phyloP scores from a whole-genome alignment of 1,140 invertebrate genomes.

The silkworm (Bombyx mori) region DNA sequence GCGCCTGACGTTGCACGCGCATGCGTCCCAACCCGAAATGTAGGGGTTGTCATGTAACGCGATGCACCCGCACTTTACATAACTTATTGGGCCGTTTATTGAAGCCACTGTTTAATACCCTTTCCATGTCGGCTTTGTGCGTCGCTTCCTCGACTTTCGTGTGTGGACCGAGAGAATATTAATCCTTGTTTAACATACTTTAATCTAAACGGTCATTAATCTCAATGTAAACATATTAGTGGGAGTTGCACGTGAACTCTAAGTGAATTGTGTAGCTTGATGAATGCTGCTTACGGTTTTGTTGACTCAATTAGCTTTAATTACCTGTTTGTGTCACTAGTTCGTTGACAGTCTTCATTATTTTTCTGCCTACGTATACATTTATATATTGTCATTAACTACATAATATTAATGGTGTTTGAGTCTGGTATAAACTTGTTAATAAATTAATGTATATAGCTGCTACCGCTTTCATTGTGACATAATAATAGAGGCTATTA shows the following conservation, averaged over 20 bases:
- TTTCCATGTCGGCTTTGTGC: slow-evolving; percentile 60
- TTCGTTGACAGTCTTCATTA: slow-evolving; percentile 10
- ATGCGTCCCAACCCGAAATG: slow-evolving; percentile 54
- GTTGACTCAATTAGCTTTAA: slow-evolving; percentile 6
- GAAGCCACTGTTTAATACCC: slow-evolving; percentile 63
- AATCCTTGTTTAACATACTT: slow-evolving; percentile 53
- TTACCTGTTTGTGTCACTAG: not conserved
- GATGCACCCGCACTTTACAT: slow-evolving; percentile 66
- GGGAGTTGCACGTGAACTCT: slow-evolving; percentile 11
- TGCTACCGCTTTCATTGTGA: too few relatives aligned
- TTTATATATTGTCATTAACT: too few relatives aligned
- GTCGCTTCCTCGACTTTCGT: slow-evolving; percentile 42
- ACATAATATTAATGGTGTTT: too few relatives aligned
- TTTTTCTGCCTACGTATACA: slow-evolving; percentile 4
- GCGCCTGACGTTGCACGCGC: slow-evolving; percentile 57
- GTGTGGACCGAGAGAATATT: slow-evolving; percentile 43
- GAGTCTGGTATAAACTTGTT: too few relatives aligned
- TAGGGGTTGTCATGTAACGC: slow-evolving; percentile 62
- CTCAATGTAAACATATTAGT: slow-evolving; percentile 27
- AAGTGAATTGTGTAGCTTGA: not conserved
- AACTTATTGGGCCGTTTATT: slow-evolving; percentile 67
- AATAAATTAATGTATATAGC: too few relatives aligned
- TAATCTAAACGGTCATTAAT: slow-evolving; percentile 47
- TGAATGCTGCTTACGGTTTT: slow-evolving; percentile 4
- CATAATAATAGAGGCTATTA: too few relatives aligned